phyloP scores from a whole-genome alignment of 2,888 invertebrate genomes.

The Tachina grossa region DNA sequence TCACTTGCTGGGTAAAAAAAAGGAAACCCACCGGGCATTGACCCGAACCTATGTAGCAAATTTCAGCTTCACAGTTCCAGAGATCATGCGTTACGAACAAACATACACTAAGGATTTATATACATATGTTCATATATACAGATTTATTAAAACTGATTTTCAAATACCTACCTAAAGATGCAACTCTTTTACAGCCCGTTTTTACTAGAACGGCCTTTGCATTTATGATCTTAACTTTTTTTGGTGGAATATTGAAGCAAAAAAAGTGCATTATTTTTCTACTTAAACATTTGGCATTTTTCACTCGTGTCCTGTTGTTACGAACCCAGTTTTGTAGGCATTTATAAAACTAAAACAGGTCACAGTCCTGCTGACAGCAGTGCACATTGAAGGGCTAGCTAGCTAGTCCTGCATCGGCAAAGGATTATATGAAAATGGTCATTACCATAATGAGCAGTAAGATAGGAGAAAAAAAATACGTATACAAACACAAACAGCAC shows the following conservation, averaged over 20 bases:
- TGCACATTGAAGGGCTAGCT: background rate
- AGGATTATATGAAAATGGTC: conserved; percentile 77
- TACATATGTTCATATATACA: too few species aligned
- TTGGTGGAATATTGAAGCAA: conserved; percentile 41
- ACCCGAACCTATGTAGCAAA: too few species aligned
- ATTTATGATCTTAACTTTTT: conserved; percentile 40
- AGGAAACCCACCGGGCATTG: too few species aligned
- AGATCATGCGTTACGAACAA: too few species aligned
- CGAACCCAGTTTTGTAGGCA: conserved; percentile 73
- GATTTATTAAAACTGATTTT: background rate
- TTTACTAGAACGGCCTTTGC: conserved; percentile 55
- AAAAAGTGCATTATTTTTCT: background rate
- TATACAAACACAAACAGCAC: background rate
- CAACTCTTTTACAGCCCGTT: conserved; percentile 27
- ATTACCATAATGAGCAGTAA: conserved; percentile 80
- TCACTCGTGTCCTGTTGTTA: conserved; percentile 53
- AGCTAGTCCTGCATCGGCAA: conserved; percentile 4
- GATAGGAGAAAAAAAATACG: conserved; percentile 54
- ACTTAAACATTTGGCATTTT: conserved; percentile 60
- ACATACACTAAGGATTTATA: too few species aligned
- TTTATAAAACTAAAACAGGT: conserved; percentile 17
- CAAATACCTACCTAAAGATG: background rate
- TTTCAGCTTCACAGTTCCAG: too few species aligned
- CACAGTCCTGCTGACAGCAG: conserved; percentile 29
- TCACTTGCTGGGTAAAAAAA: too few species aligned